Base-by-base conservation (phyloP, 2,113 vertebrate genomes). In the Chionomys nivalis region DNA sequence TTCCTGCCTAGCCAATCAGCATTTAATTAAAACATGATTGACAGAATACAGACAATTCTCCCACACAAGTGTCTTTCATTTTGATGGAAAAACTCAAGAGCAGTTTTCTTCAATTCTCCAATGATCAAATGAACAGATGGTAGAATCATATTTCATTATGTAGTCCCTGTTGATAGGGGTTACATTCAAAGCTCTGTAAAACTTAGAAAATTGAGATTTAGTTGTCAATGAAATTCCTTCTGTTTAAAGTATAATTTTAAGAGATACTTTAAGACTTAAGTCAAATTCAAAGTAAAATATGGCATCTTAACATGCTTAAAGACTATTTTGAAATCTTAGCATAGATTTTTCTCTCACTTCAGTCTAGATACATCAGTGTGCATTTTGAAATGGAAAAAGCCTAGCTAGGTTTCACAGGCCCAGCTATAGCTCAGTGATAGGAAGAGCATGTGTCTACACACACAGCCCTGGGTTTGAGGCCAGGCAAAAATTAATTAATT, bases 61-160 rank as follows among this genome's bases (percentile, higher is more conserved):
- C 49, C 2, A 52, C 49, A 19, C 47, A 92, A 5, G 39, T 81
- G 33, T 88, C 88, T 92, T 52, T 95, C 49, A 44, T 97, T 96
- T 82, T 95, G 63, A 58, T 93, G 83, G 89, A 96, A 91, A 98
- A 97, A 97, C 36, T 93, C 39, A 44, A 52, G 39, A 94, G n/a
- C 55, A 90, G 0, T 93, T 95, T 95, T 91, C 39, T 93, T 94
- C 78, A 79, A 7, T 82, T 97, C 95, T 78, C 73, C 72, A 73
- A 72, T 88, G 65, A 58, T 96, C 79, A 96, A 52, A 96, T 86
- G 75, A 87, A 75, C 26, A 81, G 66, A 93, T 83, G 76, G 0
- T 87, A 24, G 65, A 91, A 87, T 90, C 72, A 17, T 75, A 72
- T 87, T 87, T 85, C 90, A 90, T 94, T 86, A 94, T 19, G 4